Evolutionary conservation across 2,888 invertebrate species (phyloP), one percentile per base, ranked within the genome.

Genomic region (Fragum fragum): DNA sequence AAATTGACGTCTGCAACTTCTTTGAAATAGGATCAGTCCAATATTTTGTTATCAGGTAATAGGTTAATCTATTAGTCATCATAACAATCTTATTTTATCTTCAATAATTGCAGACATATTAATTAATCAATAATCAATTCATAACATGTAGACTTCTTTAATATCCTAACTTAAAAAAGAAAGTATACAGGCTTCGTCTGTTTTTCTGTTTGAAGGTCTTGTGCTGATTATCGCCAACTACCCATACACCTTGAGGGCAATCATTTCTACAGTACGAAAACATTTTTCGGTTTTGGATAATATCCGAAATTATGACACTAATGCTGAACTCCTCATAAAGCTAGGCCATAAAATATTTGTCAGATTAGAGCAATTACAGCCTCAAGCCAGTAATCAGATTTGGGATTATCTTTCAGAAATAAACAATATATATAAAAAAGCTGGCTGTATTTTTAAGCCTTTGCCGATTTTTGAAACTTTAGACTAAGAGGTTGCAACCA

Each of bases 391-490:
- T 42, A 66, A 36, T 66, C 21, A 66, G 42, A 66, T 66, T 66
- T 42, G 3, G 66, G 66, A 66, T 66, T 66, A 66, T 42, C 36
- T 9, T 21, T 42, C 21, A 26, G 42, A 42, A 42, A 39, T 66
- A 66, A 66, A 66, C 66, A 66, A 66, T 66, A 66, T 66, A 66
- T 66, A 9, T 66, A 36, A 39, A 66, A 42, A 66, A 36, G 39
- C 36, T 42, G 1, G 11, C 61, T 32, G 2, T 47, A 47, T 47
- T 36, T 6, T 36, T 36, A 36, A 36, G n/a, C n/a, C n/a, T n/a
- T n/a, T n/a, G n/a, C n/a, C n/a, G n/a, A n/a, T n/a, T n/a, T n/a
- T n/a, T n/a, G n/a, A n/a, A n/a, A n/a, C n/a, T n/a, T n/a, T n/a
- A n/a, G n/a, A n/a, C n/a, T n/a, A n/a, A n/a, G n/a, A n/a, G n/a